These are phyloP conservation scores for Campylorhamphus procurvoides DNA, from an alignment of 2,113 vertebrate genomes.

Conservation along the genomic window DNA sequence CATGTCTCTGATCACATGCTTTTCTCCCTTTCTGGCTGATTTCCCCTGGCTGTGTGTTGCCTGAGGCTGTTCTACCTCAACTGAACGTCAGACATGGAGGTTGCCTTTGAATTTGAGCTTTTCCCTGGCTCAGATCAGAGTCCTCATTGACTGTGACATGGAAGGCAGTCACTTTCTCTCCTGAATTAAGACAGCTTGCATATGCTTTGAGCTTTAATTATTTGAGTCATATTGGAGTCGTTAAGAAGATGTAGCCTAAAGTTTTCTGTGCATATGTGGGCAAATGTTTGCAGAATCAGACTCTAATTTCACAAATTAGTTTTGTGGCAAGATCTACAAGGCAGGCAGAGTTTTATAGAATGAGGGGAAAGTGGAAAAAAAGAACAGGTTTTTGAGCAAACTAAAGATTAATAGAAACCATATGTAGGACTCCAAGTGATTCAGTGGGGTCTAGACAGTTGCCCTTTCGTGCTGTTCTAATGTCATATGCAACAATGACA, in stretches of 20 bases:
- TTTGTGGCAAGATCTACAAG: not conserved
- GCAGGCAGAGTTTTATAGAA: not conserved
- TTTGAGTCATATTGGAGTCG: not conserved
- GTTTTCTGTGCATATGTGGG: not conserved
- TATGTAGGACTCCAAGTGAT: not conserved
- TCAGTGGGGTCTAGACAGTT: not conserved
- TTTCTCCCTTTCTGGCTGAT: not conserved
- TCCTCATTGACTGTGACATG: not conserved
- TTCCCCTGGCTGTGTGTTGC: not conserved
- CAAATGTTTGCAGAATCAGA: not conserved
- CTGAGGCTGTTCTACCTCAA: not conserved
- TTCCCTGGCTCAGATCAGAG: not conserved
- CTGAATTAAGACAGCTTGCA: not conserved
- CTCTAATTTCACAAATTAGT: not conserved
- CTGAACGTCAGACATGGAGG: not conserved
- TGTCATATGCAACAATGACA: not conserved
- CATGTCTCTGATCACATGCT: not conserved
- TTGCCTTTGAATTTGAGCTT: not conserved
- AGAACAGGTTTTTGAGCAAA: not conserved
- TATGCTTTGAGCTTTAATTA: conserved; percentile 18
- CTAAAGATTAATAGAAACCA: not conserved
- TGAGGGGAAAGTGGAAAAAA: not conserved
- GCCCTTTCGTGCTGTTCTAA: conserved; percentile 1
- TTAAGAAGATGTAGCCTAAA: not conserved
- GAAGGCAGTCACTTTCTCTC: not conserved